Base-by-base conservation (phyloP, 2,888 invertebrate genomes). In the Hybos culiciformis region DNA sequence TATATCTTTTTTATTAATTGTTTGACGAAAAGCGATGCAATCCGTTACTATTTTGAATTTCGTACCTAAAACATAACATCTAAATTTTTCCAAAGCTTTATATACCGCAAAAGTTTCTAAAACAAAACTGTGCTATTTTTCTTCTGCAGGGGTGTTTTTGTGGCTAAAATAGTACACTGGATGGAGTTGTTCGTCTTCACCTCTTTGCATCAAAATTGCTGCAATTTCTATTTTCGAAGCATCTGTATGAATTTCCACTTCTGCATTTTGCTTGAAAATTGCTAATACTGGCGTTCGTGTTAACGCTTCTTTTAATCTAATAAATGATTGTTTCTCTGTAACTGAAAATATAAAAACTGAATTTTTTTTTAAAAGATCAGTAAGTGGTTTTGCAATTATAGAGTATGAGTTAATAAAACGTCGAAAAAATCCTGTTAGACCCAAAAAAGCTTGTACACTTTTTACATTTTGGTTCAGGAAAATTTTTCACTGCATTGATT, bases 391-490 rank as follows among this genome's bases (percentile, higher is more conserved):
- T 20, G 46, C 46, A 14, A 49, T 43, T 7, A 42, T 32, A 20
- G 46, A 43, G 19, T 48, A 48, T 3, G 41, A 34, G 31, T 32
- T 26, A 23, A 48, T 40, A 36, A 49, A 46, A 20, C 42, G 42
- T 32, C 46, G 21, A 24, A 50, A 48, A 23, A 38, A 47, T 23
- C 47, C 49, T 2, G 44, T 49, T n/a, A 47, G 26, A 2, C 50
- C 49, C 5, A 46, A 33, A 26, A 48, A 48, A 9, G 46, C 21
- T 14, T 46, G 42, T 3, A 46, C 31, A 3, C 19, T 44, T 46
- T 32, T 48, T n/a, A 46, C 9, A 31, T 38, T 45, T 18, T 15
- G 46, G 48, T 33, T 29, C 26, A 7, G 47, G 46, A 39, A 46
- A 47, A 7, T 36, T 26, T n/a, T 3, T 12, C 1, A 42, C 23